Evolutionary conservation across 2,113 vertebrate species (phyloP).

Genomic region (Felis chaus): DNA sequence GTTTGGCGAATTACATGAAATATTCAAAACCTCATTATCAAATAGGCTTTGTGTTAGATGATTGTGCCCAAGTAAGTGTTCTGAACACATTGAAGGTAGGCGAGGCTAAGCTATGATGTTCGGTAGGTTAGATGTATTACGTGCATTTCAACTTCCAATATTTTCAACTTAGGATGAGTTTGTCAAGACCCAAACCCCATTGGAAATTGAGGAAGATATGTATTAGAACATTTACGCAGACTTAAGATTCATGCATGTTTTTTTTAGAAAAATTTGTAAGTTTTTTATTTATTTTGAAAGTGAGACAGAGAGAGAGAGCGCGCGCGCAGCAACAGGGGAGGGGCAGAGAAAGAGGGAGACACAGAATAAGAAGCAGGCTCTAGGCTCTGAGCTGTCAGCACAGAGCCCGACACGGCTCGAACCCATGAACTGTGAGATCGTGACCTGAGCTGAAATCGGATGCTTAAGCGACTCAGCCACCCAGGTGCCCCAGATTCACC

Average conservation of each 20-base stretch:
- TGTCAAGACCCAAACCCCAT: not conserved
- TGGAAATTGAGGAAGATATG: not conserved
- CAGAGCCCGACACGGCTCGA: fast-evolving
- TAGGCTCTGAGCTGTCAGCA: too few relatives aligned
- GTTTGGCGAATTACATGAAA: not conserved
- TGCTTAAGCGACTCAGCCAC: too few relatives aligned
- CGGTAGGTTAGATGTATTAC: not conserved
- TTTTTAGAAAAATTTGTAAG: too few relatives aligned
- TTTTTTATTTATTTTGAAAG: too few relatives aligned
- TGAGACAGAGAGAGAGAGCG: too few relatives aligned
- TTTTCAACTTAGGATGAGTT: not conserved
- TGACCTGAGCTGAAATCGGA: too few relatives aligned
- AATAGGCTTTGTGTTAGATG: not conserved
- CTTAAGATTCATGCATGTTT: not conserved
- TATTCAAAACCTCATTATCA: not conserved
- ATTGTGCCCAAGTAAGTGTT: not conserved
- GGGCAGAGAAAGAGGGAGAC: too few relatives aligned
- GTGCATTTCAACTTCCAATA: not conserved
- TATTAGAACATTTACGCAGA: not conserved
- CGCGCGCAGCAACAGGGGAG: too few relatives aligned
- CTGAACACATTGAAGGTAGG: not conserved
- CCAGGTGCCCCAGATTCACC: not conserved
- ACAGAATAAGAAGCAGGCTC: too few relatives aligned
- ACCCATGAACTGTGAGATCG: too few relatives aligned
- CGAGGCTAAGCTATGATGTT: not conserved